Base-by-base conservation (phyloP, 2,888 invertebrate genomes). In the Cacoxenus indagator region DNA sequence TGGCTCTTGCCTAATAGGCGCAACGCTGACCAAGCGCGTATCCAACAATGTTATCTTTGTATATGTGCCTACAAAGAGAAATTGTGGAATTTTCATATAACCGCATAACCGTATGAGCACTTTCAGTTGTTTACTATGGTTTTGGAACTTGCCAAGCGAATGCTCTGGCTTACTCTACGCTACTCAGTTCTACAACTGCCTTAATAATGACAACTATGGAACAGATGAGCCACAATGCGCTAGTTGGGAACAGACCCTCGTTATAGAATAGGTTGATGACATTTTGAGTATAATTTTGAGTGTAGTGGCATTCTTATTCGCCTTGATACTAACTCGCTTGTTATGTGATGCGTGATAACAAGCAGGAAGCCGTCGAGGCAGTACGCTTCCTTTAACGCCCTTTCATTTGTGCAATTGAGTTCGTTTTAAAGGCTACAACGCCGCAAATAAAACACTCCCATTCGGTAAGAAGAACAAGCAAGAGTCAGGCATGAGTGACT, bases 1-100 rank as follows among this genome's bases (percentile, higher is more conserved):
- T 86, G 87, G 87, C 86, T 84, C 65, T 75, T 86, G 57, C 85
- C 77, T 0, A 1, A 6, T 84, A 2, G 81, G 78, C 26, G 72
- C 78, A 0, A 65, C 76, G 8, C 64, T 79, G 17, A 72, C 77
- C 4, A 82, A 82, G 31, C 71, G 73, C 17, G 2, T 85, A 2
- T 74, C 77, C 1, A 87, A 83, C 67, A 86, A 81, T 46, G 11
- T 73, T 0, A 43, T 83, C 3, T 19, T 81, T 67, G 86, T 86
- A 75, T n/a, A n/a, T n/a, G n/a, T n/a, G n/a, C n/a, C n/a, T n/a
- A n/a, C n/a, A n/a, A n/a, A n/a, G n/a, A n/a, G n/a, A n/a, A n/a
- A n/a, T n/a, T n/a, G n/a, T n/a, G n/a, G n/a, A n/a, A n/a, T n/a
- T n/a, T n/a, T n/a, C n/a, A n/a, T n/a, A n/a, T n/a, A n/a, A 4